A percentile compares a stretch with the other conserved stretches of the same genome.
These are phyloP conservation scores for Syngnathus rostellatus DNA, from an alignment of 2,797 vertebrate species.

Conservation along the genomic window DNA sequence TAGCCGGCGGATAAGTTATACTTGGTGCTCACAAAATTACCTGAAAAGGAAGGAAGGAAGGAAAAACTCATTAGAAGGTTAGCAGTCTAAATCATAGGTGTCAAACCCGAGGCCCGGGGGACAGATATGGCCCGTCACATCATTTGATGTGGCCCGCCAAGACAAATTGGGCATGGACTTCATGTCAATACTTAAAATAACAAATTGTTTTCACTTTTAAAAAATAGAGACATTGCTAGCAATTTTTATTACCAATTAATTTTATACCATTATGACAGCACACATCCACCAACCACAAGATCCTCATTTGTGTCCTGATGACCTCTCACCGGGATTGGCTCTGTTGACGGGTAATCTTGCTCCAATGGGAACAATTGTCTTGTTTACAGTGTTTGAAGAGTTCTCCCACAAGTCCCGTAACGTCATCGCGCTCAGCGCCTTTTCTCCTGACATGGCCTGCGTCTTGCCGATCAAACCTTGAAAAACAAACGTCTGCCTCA, in stretches of 20 bases:
- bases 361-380: slow-evolving; percentile 70
- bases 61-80: too few species aligned
- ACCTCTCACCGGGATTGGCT: slow-evolving; percentile 75
- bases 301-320: slow-evolving; percentile 3
- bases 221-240: too few species aligned
- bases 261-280: too few species aligned
- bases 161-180: too few species aligned
- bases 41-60: slow-evolving; percentile 14
- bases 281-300: too few species aligned
- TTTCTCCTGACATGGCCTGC: slow-evolving; percentile 67
- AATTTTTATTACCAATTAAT: too few species aligned
- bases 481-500: background rate
- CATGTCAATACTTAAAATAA: too few species aligned
- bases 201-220: too few species aligned
- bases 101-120: too few species aligned
- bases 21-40: slow-evolving; percentile 71
- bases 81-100: too few species aligned
- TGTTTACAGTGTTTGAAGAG: slow-evolving; percentile 66
- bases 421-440: slow-evolving; percentile 60
- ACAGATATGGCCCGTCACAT: too few species aligned
- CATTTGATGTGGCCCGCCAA: too few species aligned
- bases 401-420: slow-evolving; percentile 75
- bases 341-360: slow-evolving; percentile 72
- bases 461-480: slow-evolving; percentile 86
- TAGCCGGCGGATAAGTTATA: slow-evolving; percentile 71